Conservation (phyloP, 1,140 invertebrate species). For the Bradynema listronoti region DNA sequence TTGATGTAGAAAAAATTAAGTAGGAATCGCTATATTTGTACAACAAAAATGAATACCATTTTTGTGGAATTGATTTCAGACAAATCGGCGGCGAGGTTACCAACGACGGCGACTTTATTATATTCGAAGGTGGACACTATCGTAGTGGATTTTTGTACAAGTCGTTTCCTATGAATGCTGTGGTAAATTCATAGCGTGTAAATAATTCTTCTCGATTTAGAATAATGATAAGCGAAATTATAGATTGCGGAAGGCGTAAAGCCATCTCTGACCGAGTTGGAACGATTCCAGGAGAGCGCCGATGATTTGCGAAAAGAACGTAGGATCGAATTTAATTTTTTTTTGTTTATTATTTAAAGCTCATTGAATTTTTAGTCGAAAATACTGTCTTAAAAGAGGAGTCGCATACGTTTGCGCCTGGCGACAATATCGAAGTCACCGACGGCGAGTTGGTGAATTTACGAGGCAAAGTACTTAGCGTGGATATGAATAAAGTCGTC, state of each 20-base stretch:
- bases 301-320: conserved; percentile 51
- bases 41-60: conserved; percentile 13
- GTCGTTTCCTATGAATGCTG: conserved; percentile 83
- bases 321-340: conserved; percentile 27
- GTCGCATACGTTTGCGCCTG: conserved; percentile 78
- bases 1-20: conserved; percentile 87
- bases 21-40: conserved; percentile 23
- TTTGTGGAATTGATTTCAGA: conserved; percentile 46
- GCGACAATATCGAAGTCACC: conserved; percentile 84
- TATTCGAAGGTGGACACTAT: conserved; percentile 92
- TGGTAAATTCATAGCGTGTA: conserved; percentile 63
- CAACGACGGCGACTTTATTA: conserved; percentile 87
- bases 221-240: conserved; percentile 1
- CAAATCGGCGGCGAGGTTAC: conserved; percentile 90
- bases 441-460: conserved; percentile 90
- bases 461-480: conserved; percentile 82
- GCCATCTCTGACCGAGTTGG: conserved; percentile 83
- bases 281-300: conserved; percentile 78
- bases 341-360: not conserved
- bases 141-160: conserved; percentile 88
- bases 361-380: conserved; percentile 54
- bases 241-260: conserved; percentile 73
- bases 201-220: not conserved
- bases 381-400: conserved; percentile 37
- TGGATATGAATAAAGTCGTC: conserved; percentile 88